Conservation (phyloP, 2,888 invertebrate genomes). For the Athripsodes cinereus region DNA sequence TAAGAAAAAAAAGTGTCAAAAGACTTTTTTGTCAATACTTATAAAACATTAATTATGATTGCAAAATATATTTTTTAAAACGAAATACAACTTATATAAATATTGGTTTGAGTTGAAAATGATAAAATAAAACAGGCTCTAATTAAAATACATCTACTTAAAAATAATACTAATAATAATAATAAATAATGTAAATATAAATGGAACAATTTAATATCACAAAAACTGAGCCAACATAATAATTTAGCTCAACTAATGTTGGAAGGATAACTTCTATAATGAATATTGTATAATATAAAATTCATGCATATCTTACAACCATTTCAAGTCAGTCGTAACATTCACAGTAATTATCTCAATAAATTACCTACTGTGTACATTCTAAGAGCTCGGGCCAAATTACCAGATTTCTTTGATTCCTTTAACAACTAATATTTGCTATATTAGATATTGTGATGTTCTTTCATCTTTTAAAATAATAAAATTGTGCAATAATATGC, state of each 20-base stretch:
- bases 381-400: background rate
- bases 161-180: background rate
- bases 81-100: no score
- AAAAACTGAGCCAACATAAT: background rate
- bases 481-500: background rate
- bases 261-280: background rate
- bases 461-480: background rate
- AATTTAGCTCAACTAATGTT: background rate
- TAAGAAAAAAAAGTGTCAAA: no score
- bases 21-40: no score
- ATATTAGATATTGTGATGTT: background rate
- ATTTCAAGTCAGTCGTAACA: background rate
- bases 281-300: background rate
- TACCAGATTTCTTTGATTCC: background rate
- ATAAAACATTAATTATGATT: no score
- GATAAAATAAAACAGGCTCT: no score
- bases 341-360: background rate
- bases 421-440: background rate
- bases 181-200: background rate
- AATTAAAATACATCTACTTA: background rate
- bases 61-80: no score
- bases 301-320: background rate
- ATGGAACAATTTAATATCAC: conserved; percentile 1
- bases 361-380: background rate
- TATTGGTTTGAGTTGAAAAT: no score